phyloP scores from a whole-genome alignment of 92 coral and sea anemone genomes.

The Desmophyllum pertusum region DNA sequence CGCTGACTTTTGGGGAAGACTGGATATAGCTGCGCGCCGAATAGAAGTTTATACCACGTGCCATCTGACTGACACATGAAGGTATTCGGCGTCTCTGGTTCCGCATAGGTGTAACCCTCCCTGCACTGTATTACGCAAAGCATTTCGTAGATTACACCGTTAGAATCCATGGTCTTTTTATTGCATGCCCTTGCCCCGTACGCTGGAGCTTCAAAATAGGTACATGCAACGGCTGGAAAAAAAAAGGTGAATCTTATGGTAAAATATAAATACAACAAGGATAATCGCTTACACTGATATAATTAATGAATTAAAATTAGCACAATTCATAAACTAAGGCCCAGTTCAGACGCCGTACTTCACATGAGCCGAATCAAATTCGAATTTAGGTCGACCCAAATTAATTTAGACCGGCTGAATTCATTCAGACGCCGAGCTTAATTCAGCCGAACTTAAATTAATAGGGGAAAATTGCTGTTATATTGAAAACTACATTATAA shows the following conservation, averaged over 20 bases:
- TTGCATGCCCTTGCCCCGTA: conserved; percentile 86
- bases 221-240: conserved; percentile 83
- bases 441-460: too few relatives aligned
- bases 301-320: neutral
- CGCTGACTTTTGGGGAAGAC: conserved; percentile 51
- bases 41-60: conserved; percentile 72
- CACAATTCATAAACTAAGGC: too few relatives aligned
- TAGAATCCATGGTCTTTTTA: conserved; percentile 61
- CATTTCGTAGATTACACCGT: conserved; percentile 76
- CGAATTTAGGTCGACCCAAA: too few relatives aligned
- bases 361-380: too few relatives aligned
- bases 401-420: too few relatives aligned
- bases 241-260: too few relatives aligned
- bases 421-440: too few relatives aligned
- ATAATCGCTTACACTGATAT: too few relatives aligned
- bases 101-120: conserved; percentile 79
- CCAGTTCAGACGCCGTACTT: too few relatives aligned
- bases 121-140: conserved; percentile 86
- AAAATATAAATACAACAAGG: too few relatives aligned
- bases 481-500: too few relatives aligned
- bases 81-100: conserved; percentile 54
- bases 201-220: conserved; percentile 80
- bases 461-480: too few relatives aligned
- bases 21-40: conserved; percentile 42
- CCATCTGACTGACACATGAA: conserved; percentile 85